phyloP scores from a whole-genome alignment of 1,140 invertebrate species.

The Drosophila jambulina region DNA sequence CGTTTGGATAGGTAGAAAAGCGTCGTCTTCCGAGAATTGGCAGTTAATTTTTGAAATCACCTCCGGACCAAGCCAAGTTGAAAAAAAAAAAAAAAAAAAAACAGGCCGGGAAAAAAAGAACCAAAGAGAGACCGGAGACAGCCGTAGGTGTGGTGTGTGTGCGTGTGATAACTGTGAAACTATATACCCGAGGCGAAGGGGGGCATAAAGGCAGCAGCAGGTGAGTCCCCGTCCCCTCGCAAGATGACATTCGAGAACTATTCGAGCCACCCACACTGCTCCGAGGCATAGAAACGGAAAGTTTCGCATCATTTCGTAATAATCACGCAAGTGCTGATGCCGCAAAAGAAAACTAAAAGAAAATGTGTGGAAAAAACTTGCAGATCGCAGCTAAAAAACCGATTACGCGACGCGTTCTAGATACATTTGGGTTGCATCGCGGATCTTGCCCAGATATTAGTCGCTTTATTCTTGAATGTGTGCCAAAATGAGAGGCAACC shows the following conservation, averaged over 20 bases:
- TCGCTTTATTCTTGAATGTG: conserved; percentile 49
- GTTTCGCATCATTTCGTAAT: conserved; percentile 62
- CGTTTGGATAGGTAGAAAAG: conserved; percentile 37
- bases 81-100: conserved; percentile 18
- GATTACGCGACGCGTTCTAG: conserved; percentile 81
- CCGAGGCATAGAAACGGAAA: conserved; percentile 69
- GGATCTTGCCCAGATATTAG: conserved; percentile 45
- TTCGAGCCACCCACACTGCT: conserved; percentile 57
- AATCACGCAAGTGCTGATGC: conserved; percentile 13
- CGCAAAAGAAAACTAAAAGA: conserved; percentile 8
- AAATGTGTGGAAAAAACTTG: conserved; percentile 25
- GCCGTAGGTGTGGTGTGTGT: conserved; percentile 46
- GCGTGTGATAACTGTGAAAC: conserved; percentile 66
- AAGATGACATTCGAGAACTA: conserved; percentile 35
- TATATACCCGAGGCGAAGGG: conserved; percentile 31
- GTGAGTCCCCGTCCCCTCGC: conserved; percentile 5
- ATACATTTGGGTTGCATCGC: conserved; percentile 53
- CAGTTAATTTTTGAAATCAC: conserved; percentile 77
- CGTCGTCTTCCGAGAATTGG: conserved; percentile 76
- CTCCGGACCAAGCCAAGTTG: conserved; percentile 42
- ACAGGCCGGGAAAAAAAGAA: conserved; percentile 34
- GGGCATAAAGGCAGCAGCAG: not conserved
- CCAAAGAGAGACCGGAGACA: conserved; percentile 37
- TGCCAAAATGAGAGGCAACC: conserved; percentile 59
- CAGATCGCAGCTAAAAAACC: conserved; percentile 62